A percentile compares a stretch with the other conserved stretches of the same genome.
phyloP scores from a whole-genome alignment of 1,140 invertebrate species.

The Heliothis virescens region DNA sequence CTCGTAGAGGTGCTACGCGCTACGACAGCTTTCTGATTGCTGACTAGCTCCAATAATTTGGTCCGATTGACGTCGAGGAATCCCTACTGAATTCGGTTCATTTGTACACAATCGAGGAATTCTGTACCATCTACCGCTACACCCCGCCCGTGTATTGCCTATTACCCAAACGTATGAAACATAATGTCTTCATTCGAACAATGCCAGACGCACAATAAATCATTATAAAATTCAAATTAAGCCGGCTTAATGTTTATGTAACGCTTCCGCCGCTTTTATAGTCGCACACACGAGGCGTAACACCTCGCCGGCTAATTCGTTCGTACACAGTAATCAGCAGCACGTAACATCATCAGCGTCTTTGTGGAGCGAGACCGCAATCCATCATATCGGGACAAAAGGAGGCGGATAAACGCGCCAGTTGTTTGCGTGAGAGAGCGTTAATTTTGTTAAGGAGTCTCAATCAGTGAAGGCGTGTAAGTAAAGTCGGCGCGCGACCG shows the following conservation, averaged over 20 bases:
- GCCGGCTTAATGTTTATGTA: conserved; percentile 65
- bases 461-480: conserved; percentile 82
- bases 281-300: conserved; percentile 53
- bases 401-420: conserved; percentile 73
- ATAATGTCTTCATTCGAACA: conserved; percentile 57
- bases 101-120: conserved; percentile 60
- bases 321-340: conserved; percentile 78
- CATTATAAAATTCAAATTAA: conserved; percentile 73
- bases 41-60: conserved; percentile 72
- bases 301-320: conserved; percentile 69
- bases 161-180: conserved; percentile 35
- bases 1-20: conserved; percentile 62
- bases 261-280: conserved; percentile 60
- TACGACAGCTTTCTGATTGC: conserved; percentile 69
- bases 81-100: conserved; percentile 63
- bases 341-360: conserved; percentile 76
- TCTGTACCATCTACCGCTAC: conserved; percentile 48
- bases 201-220: conserved; percentile 66
- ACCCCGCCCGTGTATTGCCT: conserved; percentile 7
- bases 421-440: conserved; percentile 80
- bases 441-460: conserved; percentile 86
- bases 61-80: conserved; percentile 67
- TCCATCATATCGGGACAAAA: conserved; percentile 84
- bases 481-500: conserved; percentile 76
- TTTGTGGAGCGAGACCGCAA: conserved; percentile 77